Base-by-base conservation (phyloP, 1,140 invertebrate genomes). In the Leptinotarsa texana region DNA sequence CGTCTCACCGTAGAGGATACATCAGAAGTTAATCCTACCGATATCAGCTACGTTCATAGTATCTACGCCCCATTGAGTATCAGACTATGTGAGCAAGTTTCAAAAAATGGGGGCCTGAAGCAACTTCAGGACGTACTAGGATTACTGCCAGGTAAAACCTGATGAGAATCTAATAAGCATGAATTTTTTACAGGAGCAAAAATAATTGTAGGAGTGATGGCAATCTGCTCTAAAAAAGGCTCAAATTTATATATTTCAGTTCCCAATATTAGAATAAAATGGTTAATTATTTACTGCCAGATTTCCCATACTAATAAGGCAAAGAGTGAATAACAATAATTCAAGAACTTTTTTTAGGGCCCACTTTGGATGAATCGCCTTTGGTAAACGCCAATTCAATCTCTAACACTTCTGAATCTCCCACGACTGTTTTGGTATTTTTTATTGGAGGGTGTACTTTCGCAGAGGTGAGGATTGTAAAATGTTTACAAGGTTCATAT, bases 361-460 rank as follows among this genome's bases (percentile, higher is more conserved):
- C 88, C 3, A 87, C 88, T 4, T 80, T 91, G 61, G 90, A 91
- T 79, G 90, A 90, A 78, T 86, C 78, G 0, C 78, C 80, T 15
- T 18, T 65, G 65, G 48, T 80, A 3, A 62, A 70, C n/a, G 77
- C 69, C 42, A 82, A 77, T 69, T 22, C 75, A 13, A 68, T 78
- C n/a, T 75, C 78, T 63, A 77, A 68, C 24, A 80, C 80, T 66
- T 88, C 89, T 11, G 92, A 95, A 75, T 89, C 89, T 65, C 89
- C 93, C 1, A 90, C 90, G 81, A 91, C 96, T 1, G 92, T 97
- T n/a, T 84, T 99, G 5, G 95, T 99, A 1, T 96, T 98, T 83
- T 98, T 98, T 83, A 92, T 99, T 22, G 97, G 98, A 13, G 98
- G 98, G 3, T 97, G 96, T 83, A 99, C 97, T 0, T 98, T 93